Conservation (phyloP, 1,140 invertebrate genomes). For the Fopius arisanus region DNA sequence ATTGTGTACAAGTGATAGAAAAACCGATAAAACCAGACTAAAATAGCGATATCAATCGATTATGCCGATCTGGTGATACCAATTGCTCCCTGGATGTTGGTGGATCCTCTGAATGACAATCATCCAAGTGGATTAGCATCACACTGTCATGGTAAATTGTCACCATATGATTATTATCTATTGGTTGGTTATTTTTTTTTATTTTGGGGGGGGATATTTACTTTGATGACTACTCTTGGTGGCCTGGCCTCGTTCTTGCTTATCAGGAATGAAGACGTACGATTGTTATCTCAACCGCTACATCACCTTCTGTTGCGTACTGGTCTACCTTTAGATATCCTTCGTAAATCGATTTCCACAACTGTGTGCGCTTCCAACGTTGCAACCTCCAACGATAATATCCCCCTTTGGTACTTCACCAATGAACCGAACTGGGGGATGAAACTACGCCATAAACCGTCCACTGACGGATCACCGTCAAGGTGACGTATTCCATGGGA, state of each 20-base stretch:
- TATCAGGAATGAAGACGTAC: neutral
- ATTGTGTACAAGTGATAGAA: neutral
- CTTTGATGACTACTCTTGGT: too few species aligned
- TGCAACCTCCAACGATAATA: constrained; percentile 4
- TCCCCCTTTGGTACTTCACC: constrained; percentile 4
- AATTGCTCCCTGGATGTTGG: too few species aligned
- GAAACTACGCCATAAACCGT: neutral
- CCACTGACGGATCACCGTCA: neutral
- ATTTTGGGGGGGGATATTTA: too few species aligned
- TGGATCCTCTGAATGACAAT: too few species aligned
- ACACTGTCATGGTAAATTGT: too few species aligned
- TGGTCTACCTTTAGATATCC: constrained; percentile 5
- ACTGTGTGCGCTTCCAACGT: neutral
- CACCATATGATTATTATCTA: too few species aligned
- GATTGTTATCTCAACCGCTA: neutral
- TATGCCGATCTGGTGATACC: too few species aligned
- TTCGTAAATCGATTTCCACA: constrained; percentile 41
- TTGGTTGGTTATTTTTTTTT: too few species aligned
- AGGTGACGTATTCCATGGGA: neutral
- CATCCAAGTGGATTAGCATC: too few species aligned
- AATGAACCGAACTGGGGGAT: constrained; percentile 2
- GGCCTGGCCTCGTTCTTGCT: too few species aligned
- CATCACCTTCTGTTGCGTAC: neutral
- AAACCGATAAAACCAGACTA: neutral
- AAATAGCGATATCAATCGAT: too few species aligned